Evolutionary conservation across 2,888 invertebrate species (phyloP).

Genomic region (Pachydiplax longipennis): DNA sequence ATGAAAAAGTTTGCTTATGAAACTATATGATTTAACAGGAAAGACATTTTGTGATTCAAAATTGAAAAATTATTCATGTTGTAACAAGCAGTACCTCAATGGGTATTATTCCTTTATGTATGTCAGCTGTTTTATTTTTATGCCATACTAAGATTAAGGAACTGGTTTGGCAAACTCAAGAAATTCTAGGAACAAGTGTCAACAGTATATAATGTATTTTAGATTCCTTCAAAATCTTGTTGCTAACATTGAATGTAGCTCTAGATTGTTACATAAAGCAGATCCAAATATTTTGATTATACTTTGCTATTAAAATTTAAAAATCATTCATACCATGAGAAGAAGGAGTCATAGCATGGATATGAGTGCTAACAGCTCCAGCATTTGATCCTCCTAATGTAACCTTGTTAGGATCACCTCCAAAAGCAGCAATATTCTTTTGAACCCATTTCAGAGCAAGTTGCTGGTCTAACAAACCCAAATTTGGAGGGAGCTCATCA

Average conservation of each 20-base stretch:
- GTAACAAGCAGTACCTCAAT: too few species aligned
- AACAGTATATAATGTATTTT: too few species aligned
- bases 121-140: too few species aligned
- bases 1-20: too few species aligned
- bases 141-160: too few species aligned
- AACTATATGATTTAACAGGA: too few species aligned
- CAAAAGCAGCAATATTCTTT: conserved; percentile 43
- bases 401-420: conserved; percentile 32
- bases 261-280: background rate
- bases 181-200: too few species aligned
- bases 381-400: conserved; percentile 40
- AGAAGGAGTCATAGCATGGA: conserved; percentile 35
- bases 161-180: too few species aligned
- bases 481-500: conserved; percentile 3
- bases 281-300: background rate
- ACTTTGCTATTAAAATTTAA: background rate
- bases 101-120: too few species aligned
- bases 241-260: background rate
- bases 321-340: conserved; percentile 24
- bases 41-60: too few species aligned
- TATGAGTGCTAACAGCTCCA: conserved; percentile 42
- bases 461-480: conserved; percentile 33
- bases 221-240: too few species aligned
- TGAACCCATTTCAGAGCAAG: conserved; percentile 38
- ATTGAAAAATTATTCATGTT: too few species aligned